Base-by-base conservation (phyloP, 1,140 invertebrate species). In the Solenopsis invicta region DNA sequence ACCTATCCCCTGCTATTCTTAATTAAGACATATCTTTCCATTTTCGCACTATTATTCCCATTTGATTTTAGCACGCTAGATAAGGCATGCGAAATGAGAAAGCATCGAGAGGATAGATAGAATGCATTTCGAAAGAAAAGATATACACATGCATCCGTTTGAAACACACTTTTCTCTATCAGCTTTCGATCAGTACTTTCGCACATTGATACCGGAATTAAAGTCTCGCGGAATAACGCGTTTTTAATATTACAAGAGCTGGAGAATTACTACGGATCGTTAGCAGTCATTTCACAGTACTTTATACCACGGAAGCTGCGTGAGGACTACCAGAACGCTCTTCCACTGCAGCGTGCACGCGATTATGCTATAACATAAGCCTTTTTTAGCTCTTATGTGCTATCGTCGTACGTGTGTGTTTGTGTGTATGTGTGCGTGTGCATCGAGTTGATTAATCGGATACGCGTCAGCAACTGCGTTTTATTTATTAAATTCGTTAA, bases 321-420 rank as follows among this genome's bases (percentile, higher is more conserved):
- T 48, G 45, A 71, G 52, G 64, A 71, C 52, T 86, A 88, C 72
- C 89, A 81, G 89, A 87, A 90, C 71, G 87, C 81, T 62, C 87
- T 90, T 90, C 76, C 89, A 74, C 77, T 34, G 81, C 89, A 72
- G 71, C 76, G 89, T 88, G 89, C 89, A 90, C 86, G 85, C 71
- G 72, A 90, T 85, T 66, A 86, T 74, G 86, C 84, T 8, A 29
- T 78, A 90, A 81, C 86, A 90, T 86, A 90, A 90, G 89, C 89
- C 86, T 90, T 78, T 78, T 54, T 90, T 90, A 90, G 89, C 76
- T 90, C 89, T 85, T 82, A 48, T 90, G 86, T 86, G 89, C 89
- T 90, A 62, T 82, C 81, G 76, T 90, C 72, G 59, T 48, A 61
- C 54, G 48, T 48, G 59, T 41, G 52, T 21, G 54, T 48, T 59